Percentiles rank a stretch among this genome's conserved stretches.
Conservation (phyloP, 2,888 invertebrate genomes). For the Cosmopolites sordidus region DNA sequence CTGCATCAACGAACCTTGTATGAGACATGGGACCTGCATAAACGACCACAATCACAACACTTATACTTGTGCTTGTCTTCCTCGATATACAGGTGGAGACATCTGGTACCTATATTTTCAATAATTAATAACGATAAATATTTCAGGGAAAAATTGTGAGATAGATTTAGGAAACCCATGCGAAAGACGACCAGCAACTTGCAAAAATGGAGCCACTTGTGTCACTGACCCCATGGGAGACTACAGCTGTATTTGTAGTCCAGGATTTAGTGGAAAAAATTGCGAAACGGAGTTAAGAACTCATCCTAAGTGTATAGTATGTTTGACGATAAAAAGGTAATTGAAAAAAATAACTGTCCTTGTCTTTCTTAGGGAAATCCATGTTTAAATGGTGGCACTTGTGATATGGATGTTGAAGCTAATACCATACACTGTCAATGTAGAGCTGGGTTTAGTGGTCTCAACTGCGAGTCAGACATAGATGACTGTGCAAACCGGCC, state of each 20-base stretch:
- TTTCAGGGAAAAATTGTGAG: constrained; percentile 68
- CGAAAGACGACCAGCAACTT: constrained; percentile 56
- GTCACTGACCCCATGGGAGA: constrained; percentile 63
- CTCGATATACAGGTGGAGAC: constrained; percentile 77
- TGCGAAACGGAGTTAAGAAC: constrained; percentile 71
- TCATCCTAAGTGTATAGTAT: constrained; percentile 62
- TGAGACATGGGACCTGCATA: constrained; percentile 77
- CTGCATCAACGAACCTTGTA: constrained; percentile 76
- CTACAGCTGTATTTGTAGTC: constrained; percentile 67
- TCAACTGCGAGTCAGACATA: constrained; percentile 66
- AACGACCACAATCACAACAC: constrained; percentile 60
- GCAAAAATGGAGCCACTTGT: constrained; percentile 72
- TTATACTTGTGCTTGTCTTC: constrained; percentile 80
- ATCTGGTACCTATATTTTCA: too few species aligned
- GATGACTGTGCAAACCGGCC: constrained; percentile 72
- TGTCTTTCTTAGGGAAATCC: constrained; percentile 52
- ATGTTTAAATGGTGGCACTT: constrained; percentile 76
- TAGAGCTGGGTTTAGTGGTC: constrained; percentile 59
- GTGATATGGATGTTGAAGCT: constrained; percentile 58
- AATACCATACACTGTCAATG: constrained; percentile 33
- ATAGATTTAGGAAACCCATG: constrained; percentile 75
- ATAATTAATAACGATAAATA: too few species aligned
- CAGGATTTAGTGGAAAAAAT: constrained; percentile 62
- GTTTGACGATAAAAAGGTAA: neutral
- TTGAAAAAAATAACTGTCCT: neutral